Percentiles rank a stretch among this genome's conserved stretches.
phyloP scores from a whole-genome alignment of 2,113 vertebrate species.

The Athene noctua region DNA sequence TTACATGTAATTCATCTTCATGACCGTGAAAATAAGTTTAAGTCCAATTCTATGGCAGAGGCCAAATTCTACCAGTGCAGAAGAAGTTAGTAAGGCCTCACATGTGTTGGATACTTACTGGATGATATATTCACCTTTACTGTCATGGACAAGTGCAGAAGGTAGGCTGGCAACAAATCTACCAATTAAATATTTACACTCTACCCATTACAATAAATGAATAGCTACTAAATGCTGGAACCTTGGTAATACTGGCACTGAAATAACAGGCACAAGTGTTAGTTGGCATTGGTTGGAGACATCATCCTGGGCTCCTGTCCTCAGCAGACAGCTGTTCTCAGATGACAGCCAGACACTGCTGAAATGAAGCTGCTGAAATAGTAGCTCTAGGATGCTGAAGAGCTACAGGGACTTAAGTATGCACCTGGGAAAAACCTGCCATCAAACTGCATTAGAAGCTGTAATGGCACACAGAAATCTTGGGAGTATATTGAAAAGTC shows the following conservation, averaged over 20 bases:
- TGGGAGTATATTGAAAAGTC: neutral
- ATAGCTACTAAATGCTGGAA: neutral
- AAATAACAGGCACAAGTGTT: neutral
- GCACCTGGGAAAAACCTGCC: neutral
- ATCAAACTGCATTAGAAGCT: neutral
- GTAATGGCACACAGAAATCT: neutral
- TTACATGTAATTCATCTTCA: neutral
- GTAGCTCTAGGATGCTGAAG: neutral
- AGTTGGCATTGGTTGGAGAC: neutral
- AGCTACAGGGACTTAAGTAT: neutral
- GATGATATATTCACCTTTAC: neutral
- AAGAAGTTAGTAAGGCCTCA: neutral
- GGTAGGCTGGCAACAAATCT: neutral
- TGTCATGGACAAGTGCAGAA: neutral
- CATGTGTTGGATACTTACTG: neutral
- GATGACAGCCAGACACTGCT: neutral
- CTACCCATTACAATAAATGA: neutral
- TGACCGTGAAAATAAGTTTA: neutral
- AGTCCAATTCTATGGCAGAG: neutral
- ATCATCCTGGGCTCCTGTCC: neutral
- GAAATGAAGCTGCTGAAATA: neutral
- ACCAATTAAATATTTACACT: neutral
- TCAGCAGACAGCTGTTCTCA: neutral
- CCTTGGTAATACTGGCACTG: neutral
- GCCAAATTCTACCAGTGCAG: neutral